Conservation (phyloP, 2,888 invertebrate species). For the Agrochola circellaris region DNA sequence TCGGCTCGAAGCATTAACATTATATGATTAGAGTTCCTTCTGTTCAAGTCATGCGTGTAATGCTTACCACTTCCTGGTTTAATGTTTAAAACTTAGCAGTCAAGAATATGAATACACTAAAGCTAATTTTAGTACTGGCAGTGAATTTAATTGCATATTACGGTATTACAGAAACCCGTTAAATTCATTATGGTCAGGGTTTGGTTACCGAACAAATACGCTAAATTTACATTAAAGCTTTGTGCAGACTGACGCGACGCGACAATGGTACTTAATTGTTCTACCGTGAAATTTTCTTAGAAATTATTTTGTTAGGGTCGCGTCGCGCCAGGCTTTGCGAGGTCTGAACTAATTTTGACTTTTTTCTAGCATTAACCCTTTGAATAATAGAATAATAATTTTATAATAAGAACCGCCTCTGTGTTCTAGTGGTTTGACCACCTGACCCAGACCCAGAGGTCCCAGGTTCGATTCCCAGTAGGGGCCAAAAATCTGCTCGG, state of each 20-base stretch:
- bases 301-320: too few species aligned
- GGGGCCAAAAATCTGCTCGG: too few species aligned
- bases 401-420: constrained; percentile 22
- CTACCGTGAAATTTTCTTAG: too few species aligned
- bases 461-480: too few species aligned
- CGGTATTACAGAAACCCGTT: constrained; percentile 44
- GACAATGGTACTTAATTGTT: too few species aligned
- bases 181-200: constrained; percentile 44
- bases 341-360: constrained; percentile 17
- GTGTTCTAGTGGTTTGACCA: too few species aligned
- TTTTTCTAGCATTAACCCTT: constrained; percentile 7
- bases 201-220: constrained; percentile 41
- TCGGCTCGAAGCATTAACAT: constrained; percentile 46
- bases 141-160: constrained; percentile 45
- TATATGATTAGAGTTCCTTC: constrained; percentile 46
- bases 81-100: constrained; percentile 46
- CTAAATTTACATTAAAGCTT: background rate
- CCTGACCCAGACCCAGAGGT: too few species aligned
- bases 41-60: constrained; percentile 48
- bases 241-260: too few species aligned
- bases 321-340: too few species aligned
- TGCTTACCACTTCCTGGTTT: constrained; percentile 51
- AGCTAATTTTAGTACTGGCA: constrained; percentile 47
- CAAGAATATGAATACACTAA: constrained; percentile 38
- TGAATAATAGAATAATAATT: constrained; percentile 23